Evolutionary conservation across 1,140 invertebrate species (phyloP).

Genomic region (Platyscapa corneri): DNA sequence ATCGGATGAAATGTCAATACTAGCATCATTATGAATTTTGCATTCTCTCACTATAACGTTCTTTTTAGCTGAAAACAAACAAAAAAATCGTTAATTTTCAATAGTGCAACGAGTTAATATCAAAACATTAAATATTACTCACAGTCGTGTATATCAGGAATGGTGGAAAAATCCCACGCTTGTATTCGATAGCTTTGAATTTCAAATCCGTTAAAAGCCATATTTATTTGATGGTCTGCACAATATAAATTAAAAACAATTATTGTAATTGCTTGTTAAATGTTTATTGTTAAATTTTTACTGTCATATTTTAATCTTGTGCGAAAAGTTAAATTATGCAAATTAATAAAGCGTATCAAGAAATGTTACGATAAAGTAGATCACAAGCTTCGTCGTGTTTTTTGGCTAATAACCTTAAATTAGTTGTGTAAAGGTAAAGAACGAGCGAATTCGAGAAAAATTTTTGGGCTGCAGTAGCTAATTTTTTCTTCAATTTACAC

Average conservation of each 20-base stretch:
- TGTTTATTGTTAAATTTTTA: too few species aligned
- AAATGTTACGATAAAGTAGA: too few species aligned
- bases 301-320: too few species aligned
- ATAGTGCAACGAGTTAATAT: too few species aligned
- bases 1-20: slow-evolving; percentile 88
- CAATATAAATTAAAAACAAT: neutral
- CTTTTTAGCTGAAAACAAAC: slow-evolving; percentile 77
- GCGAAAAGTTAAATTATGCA: too few species aligned
- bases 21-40: slow-evolving; percentile 91
- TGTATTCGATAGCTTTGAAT: slow-evolving; percentile 82
- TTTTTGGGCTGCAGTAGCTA: too few species aligned
- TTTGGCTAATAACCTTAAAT: too few species aligned
- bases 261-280: neutral
- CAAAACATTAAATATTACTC: slow-evolving; percentile 61
- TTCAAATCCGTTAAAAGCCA: slow-evolving; percentile 62
- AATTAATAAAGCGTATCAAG: too few species aligned
- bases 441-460: too few species aligned
- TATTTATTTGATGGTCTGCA: slow-evolving; percentile 61
- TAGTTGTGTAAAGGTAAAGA: too few species aligned
- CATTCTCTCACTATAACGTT: slow-evolving; percentile 88
- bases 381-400: too few species aligned
- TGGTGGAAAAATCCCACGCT: slow-evolving; percentile 86
- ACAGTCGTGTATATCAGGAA: slow-evolving; percentile 86
- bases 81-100: slow-evolving; percentile 22
- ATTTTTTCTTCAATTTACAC: too few species aligned